These are phyloP conservation scores for Ophion ellenae DNA, from an alignment of 2,888 invertebrate species.

Conservation along the genomic window DNA sequence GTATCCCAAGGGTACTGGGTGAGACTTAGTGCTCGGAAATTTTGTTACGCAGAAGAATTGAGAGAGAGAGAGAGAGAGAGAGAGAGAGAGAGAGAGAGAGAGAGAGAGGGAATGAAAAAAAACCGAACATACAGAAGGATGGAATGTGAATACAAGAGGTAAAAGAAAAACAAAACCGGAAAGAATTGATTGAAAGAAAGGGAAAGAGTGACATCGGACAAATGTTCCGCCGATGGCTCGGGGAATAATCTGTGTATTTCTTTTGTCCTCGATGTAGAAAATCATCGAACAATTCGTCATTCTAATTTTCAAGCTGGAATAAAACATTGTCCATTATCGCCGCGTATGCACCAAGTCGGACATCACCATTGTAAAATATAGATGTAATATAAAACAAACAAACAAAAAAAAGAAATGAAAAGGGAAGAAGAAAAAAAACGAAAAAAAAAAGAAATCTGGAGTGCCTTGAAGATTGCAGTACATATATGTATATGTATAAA, in stretches of 20 bases:
- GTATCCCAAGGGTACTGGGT: no score
- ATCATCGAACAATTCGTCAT: conserved; percentile 14
- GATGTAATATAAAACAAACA: conserved; percentile 64
- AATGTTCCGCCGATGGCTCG: not conserved
- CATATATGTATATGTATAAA: conserved; percentile 77
- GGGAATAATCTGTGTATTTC: conserved; percentile 3
- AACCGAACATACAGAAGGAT: not conserved
- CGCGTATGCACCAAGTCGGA: conserved; percentile 62
- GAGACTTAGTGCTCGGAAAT: not conserved
- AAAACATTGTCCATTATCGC: conserved; percentile 36
- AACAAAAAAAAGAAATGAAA: conserved; percentile 27
- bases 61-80: not conserved
- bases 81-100: not conserved
- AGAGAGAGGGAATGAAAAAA: conserved; percentile 4
- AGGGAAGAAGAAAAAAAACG: conserved; percentile 42
- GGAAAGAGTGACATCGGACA: not conserved
- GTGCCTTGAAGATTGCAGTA: conserved; percentile 83
- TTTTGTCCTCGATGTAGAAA: conserved; percentile 29
- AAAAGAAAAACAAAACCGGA: not conserved
- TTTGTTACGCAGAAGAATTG: not conserved
- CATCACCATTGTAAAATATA: conserved; percentile 70
- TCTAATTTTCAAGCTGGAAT: conserved; percentile 8
- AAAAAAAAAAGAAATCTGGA: conserved; percentile 79
- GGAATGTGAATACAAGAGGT: not conserved
- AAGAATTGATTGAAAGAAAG: conserved; percentile 7